Conservation (phyloP, 2,888 invertebrate genomes). For the Athalia rosae region DNA sequence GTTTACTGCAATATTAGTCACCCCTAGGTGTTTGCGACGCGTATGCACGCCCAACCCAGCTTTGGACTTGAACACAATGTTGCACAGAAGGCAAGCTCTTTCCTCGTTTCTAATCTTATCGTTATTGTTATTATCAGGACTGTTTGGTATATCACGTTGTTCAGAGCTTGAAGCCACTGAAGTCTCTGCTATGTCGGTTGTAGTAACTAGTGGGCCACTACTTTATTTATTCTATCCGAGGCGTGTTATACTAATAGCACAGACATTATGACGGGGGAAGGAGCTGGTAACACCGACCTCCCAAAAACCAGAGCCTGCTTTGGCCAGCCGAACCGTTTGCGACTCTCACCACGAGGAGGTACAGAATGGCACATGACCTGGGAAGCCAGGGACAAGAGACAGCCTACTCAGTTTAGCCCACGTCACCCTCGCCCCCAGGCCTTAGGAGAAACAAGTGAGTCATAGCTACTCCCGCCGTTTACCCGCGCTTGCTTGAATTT, state of each 20-base stretch:
- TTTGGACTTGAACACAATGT: background rate
- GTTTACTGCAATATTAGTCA: background rate
- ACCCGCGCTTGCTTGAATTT: no score
- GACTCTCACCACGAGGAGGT: slow-evolving; percentile 28
- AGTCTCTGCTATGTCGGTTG: background rate
- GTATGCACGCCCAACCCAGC: background rate
- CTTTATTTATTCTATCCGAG: background rate
- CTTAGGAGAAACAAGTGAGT: no score
- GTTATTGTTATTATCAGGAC: background rate
- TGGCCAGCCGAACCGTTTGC: slow-evolving; percentile 4
- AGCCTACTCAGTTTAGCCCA: no score
- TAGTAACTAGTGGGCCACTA: background rate
- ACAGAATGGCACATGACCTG: slow-evolving; percentile 20
- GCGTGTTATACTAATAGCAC: background rate
- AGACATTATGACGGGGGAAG: background rate
- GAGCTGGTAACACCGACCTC: background rate
- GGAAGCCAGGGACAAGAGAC: no score
- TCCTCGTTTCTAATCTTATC: no score
- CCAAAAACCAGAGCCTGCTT: slow-evolving; percentile 1
- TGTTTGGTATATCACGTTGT: background rate
- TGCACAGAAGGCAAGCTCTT: background rate
- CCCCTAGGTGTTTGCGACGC: background rate
- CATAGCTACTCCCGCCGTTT: no score
- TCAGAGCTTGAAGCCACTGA: background rate
- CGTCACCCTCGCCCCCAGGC: no score